Evolutionary conservation across 2,113 vertebrate genomes (phyloP).

Genomic region (Chaetorhynchus papuensis): DNA sequence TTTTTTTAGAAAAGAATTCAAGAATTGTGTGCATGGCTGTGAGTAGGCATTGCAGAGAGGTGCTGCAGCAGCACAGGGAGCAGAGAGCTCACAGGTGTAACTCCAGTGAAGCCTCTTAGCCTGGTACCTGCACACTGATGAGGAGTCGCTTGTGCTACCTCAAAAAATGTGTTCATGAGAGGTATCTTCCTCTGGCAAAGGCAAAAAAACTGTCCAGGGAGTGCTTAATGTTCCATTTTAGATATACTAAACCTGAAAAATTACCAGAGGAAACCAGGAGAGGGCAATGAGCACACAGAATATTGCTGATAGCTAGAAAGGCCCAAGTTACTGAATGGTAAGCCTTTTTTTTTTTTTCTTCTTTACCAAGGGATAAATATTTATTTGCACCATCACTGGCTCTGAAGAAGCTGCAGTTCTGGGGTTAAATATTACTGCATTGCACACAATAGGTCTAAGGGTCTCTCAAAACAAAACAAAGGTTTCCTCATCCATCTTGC

Average conservation of each 20-base stretch:
- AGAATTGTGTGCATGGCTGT: background rate
- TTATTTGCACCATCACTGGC: background rate
- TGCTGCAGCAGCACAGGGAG: background rate
- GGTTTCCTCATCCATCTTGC: background rate
- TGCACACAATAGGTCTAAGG: background rate
- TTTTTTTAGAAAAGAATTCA: background rate
- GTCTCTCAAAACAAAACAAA: background rate
- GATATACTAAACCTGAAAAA: background rate
- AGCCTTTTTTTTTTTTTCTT: background rate
- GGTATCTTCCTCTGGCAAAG: background rate
- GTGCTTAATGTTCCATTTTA: background rate
- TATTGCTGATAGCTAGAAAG: background rate
- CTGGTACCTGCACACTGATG: background rate
- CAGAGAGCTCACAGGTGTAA: background rate
- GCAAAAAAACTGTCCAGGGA: background rate
- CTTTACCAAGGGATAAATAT: background rate
- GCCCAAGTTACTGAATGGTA: background rate
- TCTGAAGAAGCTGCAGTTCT: background rate
- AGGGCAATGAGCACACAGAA: constrained; percentile 69
- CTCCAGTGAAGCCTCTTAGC: background rate
- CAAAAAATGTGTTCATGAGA: accelerated
- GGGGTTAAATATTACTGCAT: background rate
- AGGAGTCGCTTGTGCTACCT: background rate
- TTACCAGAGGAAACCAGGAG: constrained; percentile 70
- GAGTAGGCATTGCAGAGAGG: background rate